Base-by-base conservation (phyloP, 1,140 invertebrate species). In the Prorops nasuta region DNA sequence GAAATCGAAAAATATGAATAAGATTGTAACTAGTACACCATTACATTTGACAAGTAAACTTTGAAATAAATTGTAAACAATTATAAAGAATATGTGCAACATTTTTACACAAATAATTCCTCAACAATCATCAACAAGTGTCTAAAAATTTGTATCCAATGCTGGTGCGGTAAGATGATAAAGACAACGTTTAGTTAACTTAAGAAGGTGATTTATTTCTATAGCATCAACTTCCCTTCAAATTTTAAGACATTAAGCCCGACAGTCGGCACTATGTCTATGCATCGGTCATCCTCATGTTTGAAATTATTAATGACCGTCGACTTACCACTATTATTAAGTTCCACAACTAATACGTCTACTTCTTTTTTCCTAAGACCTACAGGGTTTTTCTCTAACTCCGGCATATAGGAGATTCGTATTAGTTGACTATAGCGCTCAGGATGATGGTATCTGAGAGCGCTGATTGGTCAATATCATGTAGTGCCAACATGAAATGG, bases 271-370 rank as follows among this genome's bases (percentile, higher is more conserved):
- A 94, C 90, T 66, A 94, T 89, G 63, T 93, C 86, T 36, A 83
- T 71, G 14, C 81, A 78, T 71, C 85, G 84, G 36, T 89, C 81
- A 49, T 93, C 90, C 48, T 88, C 85, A 49, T 86, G 82, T 74
- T 97, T 96, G 64, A 98, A 88, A 62, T 94, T 86, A 75, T 96
- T 94, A 19, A 99, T 82, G 50, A 98, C 86, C 12, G 93, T 94
- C 14, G 88, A 91, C 84, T 99, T 99, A 41, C 97, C 97, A 74
- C 94, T 96, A 79, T 98, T 98, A 69, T 99, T 98, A 17, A 99
- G 80, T 16, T 97, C 97, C 46, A 99, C 84, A 38, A 99, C 91
- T 56, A 99, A 79, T 56, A 99, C 86, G 56, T 93, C 93, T 12
- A 91, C 91, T 77, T 94, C 88, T 70, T 85, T 86, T 70, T 86